Evolutionary conservation across 2,113 vertebrate species (phyloP).

Genomic region (Rhagologus leucostigma): DNA sequence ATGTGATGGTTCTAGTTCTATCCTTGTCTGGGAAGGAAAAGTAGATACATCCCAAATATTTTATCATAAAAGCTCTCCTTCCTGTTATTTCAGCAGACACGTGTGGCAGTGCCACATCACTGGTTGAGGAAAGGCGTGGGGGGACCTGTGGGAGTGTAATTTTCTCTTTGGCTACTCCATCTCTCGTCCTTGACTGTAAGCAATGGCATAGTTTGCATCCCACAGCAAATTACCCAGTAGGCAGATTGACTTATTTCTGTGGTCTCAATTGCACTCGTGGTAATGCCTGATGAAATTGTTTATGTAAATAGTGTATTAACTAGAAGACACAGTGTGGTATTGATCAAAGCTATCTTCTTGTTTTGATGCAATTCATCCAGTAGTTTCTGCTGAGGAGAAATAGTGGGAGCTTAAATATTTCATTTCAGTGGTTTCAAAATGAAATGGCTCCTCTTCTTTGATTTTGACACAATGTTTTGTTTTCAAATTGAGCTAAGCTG

Average conservation of each 20-base stretch:
- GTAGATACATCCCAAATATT: neutral
- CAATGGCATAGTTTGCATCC: neutral
- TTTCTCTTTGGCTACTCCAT: neutral
- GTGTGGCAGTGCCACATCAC: accelerated
- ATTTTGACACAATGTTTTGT: slow-evolving; percentile 36
- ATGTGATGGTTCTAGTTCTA: neutral
- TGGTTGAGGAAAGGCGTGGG: accelerated
- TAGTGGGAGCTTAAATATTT: slow-evolving; percentile 33
- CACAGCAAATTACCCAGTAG: neutral
- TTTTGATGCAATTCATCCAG: slow-evolving; percentile 19
- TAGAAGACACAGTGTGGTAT: neutral
- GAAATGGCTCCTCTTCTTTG: neutral
- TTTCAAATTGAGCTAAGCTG: slow-evolving; percentile 9
- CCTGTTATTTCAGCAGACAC: neutral
- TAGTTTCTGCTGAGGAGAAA: neutral
- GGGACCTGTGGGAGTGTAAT: neutral
- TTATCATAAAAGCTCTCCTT: neutral
- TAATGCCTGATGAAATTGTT: slow-evolving; percentile 24
- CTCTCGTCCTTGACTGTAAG: neutral
- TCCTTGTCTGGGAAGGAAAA: neutral
- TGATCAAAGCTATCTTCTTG: slow-evolving; percentile 47
- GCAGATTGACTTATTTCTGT: neutral
- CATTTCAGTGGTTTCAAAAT: neutral
- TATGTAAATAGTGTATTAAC: slow-evolving; percentile 54
- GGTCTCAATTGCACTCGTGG: neutral